Evolutionary conservation across 2,113 vertebrate species (phyloP), one percentile per base, ranked within the genome.

Genomic region (Columbina picui): DNA sequence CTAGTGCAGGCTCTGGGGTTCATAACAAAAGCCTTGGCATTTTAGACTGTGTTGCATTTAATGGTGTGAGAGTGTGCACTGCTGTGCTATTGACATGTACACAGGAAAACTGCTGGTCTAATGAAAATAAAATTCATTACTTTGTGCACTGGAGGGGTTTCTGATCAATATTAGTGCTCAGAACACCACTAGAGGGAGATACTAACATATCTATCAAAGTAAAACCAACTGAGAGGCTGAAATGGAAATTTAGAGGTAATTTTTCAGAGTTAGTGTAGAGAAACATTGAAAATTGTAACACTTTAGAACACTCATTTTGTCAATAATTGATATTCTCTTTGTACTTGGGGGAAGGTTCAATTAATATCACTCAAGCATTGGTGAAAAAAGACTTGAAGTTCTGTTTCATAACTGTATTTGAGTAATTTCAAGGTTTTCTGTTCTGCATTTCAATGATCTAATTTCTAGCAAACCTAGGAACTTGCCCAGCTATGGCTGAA

Each of bases 131-230:
- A 69, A 60, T 19, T 38, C 3, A 11, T 47, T 41, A 55, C 32
- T 18, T 85, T 38, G 3, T 57, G 16, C 7, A 6, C 30, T 69
- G n/a, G 36, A 60, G 36, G 34, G 21, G 8, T 41, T 41, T 74
- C 75, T 86, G 64, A 78, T 82, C 75, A 52, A 63, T 87, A 68
- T 55, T 84, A 61, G 80, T 63, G 56, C 45, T 60, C 57, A 82
- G 77, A 43, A 94, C 84, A 87, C 97, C 97, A 97, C 97, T 97
- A 98, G 97, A 96, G 96, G 97, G 97, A 96, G 98, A 91, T 97
- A 75, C 93, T 96, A 73, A 69, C 94, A 83, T 95, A 75, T 32
- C 50, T 92, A 73, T 92, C 64, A 81, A 63, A 47, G 32, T 57
- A 56, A 17, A 94, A 30, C 26, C 30, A 50, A n/a, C 36, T 17